A percentile compares a stretch with the other conserved stretches of the same genome.
Conservation (phyloP, 2,888 invertebrate genomes). For the Tyria jacobaeae region DNA sequence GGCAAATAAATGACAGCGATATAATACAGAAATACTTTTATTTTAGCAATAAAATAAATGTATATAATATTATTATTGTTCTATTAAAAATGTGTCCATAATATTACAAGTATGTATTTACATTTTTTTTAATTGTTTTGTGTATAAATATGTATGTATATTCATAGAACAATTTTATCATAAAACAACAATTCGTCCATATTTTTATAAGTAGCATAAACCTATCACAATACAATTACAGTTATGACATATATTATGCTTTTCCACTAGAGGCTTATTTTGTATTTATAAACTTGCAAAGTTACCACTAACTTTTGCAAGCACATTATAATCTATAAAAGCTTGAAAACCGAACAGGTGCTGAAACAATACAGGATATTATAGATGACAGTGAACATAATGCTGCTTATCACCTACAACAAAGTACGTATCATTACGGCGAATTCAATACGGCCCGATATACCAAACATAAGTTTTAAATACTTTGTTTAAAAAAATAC, state of each 20-base stretch:
- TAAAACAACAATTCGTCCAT: constrained; percentile 51
- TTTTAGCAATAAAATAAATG: constrained; percentile 38
- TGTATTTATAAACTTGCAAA: not conserved
- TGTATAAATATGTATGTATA: constrained; percentile 65
- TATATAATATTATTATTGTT: constrained; percentile 43
- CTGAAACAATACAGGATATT: too few species aligned
- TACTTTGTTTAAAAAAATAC: too few species aligned
- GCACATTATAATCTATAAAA: not conserved
- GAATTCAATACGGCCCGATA: too few species aligned
- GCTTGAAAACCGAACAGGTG: not conserved
- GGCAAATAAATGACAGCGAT: constrained; percentile 73
- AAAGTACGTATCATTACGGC: too few species aligned
- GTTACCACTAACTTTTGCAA: not conserved
- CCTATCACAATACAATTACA: constrained; percentile 31
- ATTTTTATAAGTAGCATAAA: constrained; percentile 37
- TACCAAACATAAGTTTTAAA: too few species aligned
- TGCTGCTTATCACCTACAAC: too few species aligned
- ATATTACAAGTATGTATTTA: constrained; percentile 44
- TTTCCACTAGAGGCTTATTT: constrained; percentile 30
- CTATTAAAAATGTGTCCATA: constrained; percentile 33
- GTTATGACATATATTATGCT: constrained; percentile 19
- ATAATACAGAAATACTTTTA: constrained; percentile 70
- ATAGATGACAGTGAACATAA: too few species aligned
- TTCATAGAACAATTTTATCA: constrained; percentile 46
- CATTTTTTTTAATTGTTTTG: constrained; percentile 46